Percentiles rank a stretch among this genome's conserved stretches.
phyloP scores from a whole-genome alignment of 2,113 vertebrate genomes.

The Scomber colias region DNA sequence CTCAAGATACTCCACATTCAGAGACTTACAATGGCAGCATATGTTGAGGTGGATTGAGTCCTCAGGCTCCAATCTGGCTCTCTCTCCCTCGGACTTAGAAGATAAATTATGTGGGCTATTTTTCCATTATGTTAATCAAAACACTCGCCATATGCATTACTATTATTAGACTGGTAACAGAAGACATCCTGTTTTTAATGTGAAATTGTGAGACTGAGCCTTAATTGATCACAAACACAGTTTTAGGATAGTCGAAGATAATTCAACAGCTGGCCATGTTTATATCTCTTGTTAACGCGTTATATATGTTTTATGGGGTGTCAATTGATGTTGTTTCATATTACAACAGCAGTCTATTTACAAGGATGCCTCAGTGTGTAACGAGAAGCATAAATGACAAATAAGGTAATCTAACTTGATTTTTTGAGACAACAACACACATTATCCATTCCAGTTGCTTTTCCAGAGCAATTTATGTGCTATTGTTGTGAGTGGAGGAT shows the following conservation, averaged over 20 bases:
- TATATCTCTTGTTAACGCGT: slow-evolving; percentile 83
- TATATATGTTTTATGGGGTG: slow-evolving; percentile 80
- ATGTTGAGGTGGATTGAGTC: slow-evolving; percentile 87
- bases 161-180: slow-evolving; percentile 82
- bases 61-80: slow-evolving; percentile 86
- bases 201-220: slow-evolving; percentile 72
- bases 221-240: slow-evolving; percentile 80
- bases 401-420: slow-evolving; percentile 62
- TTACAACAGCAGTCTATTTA: slow-evolving; percentile 68
- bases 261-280: slow-evolving; percentile 82
- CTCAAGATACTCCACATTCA: slow-evolving; percentile 73
- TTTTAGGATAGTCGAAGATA: slow-evolving; percentile 76
- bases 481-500: slow-evolving; percentile 40
- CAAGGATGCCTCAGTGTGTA: slow-evolving; percentile 61
- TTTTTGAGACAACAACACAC: slow-evolving; percentile 49
- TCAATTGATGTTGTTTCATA: slow-evolving; percentile 74
- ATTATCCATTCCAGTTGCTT: slow-evolving; percentile 37
- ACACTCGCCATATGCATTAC: slow-evolving; percentile 83
- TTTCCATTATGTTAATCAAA: slow-evolving; percentile 88
- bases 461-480: slow-evolving; percentile 37
- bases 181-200: slow-evolving; percentile 80
- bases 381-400: slow-evolving; percentile 63
- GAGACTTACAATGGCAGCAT: slow-evolving; percentile 80
- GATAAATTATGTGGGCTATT: slow-evolving; percentile 85
- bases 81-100: slow-evolving; percentile 83